phyloP scores from a whole-genome alignment of 2,797 vertebrate species.

The Sebastes elongatus region DNA sequence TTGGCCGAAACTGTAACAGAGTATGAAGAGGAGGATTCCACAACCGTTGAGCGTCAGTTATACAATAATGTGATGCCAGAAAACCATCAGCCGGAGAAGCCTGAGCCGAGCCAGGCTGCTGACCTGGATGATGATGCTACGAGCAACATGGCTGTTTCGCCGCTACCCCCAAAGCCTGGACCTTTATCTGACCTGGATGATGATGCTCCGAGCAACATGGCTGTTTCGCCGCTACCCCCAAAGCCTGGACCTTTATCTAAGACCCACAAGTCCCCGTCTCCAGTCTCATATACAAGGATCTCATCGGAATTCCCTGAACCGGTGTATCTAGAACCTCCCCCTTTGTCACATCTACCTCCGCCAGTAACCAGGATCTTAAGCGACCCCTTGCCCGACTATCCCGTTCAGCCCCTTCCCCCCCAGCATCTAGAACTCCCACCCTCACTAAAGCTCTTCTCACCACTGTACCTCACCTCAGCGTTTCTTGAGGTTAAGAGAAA shows the following conservation, averaged over 20 bases:
- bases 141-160: neutral
- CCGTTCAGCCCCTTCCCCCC: neutral
- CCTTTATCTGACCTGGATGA: neutral
- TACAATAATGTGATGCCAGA: neutral
- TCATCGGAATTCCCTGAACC: neutral
- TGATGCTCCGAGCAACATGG: neutral
- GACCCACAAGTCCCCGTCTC: neutral
- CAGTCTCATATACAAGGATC: no score
- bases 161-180: neutral
- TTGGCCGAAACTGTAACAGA: neutral
- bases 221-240: neutral
- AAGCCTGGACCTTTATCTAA: neutral
- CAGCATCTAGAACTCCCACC: conserved; percentile 17
- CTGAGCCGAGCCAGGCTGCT: neutral
- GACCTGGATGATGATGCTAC: neutral
- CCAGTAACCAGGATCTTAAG: neutral
- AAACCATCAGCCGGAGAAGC: neutral
- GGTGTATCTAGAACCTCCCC: neutral
- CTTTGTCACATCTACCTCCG: neutral
- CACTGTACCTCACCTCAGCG: conserved; percentile 63
- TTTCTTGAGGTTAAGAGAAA: conserved; percentile 67
- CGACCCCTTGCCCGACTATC: neutral
- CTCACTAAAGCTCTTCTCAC: conserved; percentile 58
- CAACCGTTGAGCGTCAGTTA: rapidly evolving
- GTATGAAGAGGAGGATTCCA: neutral